Percentiles rank a stretch among this genome's conserved stretches.
Conservation (phyloP, 2,113 vertebrate genomes). For the Hippocampus abdominalis region DNA sequence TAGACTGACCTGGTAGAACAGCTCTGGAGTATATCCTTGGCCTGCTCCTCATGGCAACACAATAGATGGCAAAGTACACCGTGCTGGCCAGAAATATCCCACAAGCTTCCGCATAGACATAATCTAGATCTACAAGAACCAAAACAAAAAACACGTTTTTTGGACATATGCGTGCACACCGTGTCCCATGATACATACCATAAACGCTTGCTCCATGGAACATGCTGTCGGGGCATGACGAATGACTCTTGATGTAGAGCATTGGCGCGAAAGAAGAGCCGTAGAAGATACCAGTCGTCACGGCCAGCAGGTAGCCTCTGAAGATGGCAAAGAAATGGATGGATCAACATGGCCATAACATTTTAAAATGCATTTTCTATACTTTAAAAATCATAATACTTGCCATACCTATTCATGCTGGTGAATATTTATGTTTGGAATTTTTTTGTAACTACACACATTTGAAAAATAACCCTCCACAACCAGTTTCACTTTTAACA, state of each 20-base stretch:
- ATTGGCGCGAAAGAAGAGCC: constrained; percentile 81
- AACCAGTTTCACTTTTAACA: neutral
- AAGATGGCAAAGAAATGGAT: neutral
- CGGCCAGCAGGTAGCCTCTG: constrained; percentile 83
- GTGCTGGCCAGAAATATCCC: constrained; percentile 86
- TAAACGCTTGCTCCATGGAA: constrained; percentile 84
- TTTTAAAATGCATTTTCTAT: neutral
- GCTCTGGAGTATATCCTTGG: constrained; percentile 79
- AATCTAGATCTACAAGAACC: constrained; percentile 82
- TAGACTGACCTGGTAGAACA: constrained; percentile 78
- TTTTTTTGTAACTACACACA: neutral
- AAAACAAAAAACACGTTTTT: neutral
- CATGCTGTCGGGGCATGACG: constrained; percentile 69
- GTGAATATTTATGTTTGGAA: neutral
- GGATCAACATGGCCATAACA: neutral
- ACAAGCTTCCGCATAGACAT: constrained; percentile 81
- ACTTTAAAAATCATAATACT: no score
- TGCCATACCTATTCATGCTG: neutral
- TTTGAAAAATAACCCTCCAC: neutral
- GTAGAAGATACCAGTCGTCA: constrained; percentile 79
- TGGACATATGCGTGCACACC: neutral
- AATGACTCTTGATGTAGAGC: constrained; percentile 87
- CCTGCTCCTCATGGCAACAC: constrained; percentile 77
- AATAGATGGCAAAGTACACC: constrained; percentile 84
- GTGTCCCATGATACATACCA: constrained; percentile 64